These are phyloP conservation scores for Leucoraja erinaceus DNA, from an alignment of 2,113 vertebrate species.

Conservation along the genomic window DNA sequence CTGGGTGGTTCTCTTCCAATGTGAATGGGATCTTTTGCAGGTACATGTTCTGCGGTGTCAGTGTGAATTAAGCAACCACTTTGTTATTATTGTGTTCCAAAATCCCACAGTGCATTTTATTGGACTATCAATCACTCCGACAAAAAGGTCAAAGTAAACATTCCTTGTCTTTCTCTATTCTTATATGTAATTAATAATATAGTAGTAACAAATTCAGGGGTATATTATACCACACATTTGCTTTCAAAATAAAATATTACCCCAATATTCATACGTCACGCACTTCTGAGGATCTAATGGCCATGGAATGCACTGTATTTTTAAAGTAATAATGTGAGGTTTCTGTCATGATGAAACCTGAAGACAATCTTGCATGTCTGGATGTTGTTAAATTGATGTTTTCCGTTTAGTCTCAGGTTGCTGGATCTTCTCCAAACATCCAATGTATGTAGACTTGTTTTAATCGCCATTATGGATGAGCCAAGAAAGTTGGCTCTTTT, in stretches of 20 bases:
- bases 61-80: conserved; percentile 9
- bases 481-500: not conserved
- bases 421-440: not conserved
- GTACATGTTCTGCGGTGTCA: not conserved
- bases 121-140: not conserved
- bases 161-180: not conserved
- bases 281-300: not conserved
- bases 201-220: not conserved
- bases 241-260: not conserved
- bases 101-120: not conserved
- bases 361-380: not conserved
- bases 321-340: not conserved
- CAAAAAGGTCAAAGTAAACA: conserved; percentile 5
- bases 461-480: not conserved
- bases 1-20: not conserved
- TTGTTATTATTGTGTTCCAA: not conserved
- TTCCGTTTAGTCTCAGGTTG: not conserved
- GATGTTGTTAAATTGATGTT: not conserved
- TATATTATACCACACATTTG: not conserved
- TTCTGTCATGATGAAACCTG: not conserved
- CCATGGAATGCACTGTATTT: not conserved
- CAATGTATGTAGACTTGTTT: not conserved
- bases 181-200: not conserved
- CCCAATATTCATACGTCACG: not conserved
- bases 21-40: not conserved